Evolutionary conservation across 2,888 invertebrate genomes (phyloP).

Genomic region (Apodemia duryi): DNA sequence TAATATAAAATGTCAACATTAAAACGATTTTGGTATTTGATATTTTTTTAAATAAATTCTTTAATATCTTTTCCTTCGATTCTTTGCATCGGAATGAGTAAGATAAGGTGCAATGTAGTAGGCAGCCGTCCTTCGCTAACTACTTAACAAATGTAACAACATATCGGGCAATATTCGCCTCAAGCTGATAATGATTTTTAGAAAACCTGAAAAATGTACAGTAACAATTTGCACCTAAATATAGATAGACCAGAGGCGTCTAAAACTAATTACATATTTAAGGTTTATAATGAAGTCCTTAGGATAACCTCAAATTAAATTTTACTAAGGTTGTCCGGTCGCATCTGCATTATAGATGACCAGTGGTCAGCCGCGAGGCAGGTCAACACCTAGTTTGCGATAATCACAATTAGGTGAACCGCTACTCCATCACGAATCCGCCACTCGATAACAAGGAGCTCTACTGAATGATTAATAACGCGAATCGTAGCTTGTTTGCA

Average conservation of each 20-base stretch:
- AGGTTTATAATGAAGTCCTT: conserved; percentile 11
- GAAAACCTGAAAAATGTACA: too few relatives aligned
- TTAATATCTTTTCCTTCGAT: too few relatives aligned
- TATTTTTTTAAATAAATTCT: too few relatives aligned
- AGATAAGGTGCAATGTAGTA: too few relatives aligned
- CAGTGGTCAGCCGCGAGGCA: conserved; percentile 42
- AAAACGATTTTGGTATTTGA: neutral
- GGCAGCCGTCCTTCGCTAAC: too few relatives aligned
- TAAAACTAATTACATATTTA: conserved; percentile 9
- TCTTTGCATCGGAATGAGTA: too few relatives aligned
- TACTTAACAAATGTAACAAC: too few relatives aligned
- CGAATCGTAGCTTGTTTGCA: conserved; percentile 64
- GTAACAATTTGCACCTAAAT: too few relatives aligned
- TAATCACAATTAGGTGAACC: conserved; percentile 65
- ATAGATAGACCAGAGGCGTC: neutral
- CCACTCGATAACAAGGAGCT: conserved; percentile 63
- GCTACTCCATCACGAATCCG: conserved; percentile 63
- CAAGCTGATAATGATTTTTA: too few relatives aligned
- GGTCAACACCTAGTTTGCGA: conserved; percentile 56
- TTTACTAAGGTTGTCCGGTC: conserved; percentile 32
- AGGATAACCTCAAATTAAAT: conserved; percentile 37
- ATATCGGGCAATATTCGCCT: too few relatives aligned
- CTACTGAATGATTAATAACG: conserved; percentile 68
- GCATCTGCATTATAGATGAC: conserved; percentile 48
- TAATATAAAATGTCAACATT: neutral